These are phyloP conservation scores for Bemisia tabaci DNA, from an alignment of 1,140 invertebrate genomes.

Conservation along the genomic window DNA sequence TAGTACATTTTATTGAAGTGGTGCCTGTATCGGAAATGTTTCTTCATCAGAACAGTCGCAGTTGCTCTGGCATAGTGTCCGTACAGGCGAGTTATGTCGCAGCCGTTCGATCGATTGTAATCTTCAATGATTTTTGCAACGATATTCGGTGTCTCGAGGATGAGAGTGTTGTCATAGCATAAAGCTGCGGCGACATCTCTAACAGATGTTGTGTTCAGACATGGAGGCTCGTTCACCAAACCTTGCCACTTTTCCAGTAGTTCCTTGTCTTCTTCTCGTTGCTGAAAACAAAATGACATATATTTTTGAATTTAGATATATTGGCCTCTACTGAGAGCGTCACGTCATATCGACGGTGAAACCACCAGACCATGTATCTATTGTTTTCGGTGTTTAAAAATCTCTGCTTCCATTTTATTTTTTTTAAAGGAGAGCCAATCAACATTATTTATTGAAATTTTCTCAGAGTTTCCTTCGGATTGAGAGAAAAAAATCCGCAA, in stretches of 20 bases:
- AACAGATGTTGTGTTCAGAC: background rate
- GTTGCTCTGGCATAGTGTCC: constrained; percentile 12
- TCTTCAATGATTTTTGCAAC: constrained; percentile 9
- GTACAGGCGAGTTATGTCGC: constrained; percentile 9
- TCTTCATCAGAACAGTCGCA: constrained; percentile 10
- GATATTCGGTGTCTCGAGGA: constrained; percentile 15
- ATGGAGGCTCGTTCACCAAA: constrained; percentile 14
- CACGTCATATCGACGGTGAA: background rate
- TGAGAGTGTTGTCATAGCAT: constrained; percentile 8
- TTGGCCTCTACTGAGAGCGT: background rate
- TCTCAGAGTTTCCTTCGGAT: no score
- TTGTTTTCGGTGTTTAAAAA: no score
- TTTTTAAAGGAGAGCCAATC: no score
- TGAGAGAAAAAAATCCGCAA: no score
- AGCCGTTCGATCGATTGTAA: constrained; percentile 6
- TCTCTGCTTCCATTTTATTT: no score
- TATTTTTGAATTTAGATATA: background rate
- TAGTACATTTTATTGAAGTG: constrained; percentile 14
- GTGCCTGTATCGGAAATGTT: constrained; percentile 2
- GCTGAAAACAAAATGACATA: constrained; percentile 6
- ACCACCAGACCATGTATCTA: no score
- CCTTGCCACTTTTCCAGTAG: constrained; percentile 11
- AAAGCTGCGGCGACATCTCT: constrained; percentile 9
- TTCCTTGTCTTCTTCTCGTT: constrained; percentile 9
- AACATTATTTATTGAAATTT: no score